Base-by-base conservation (phyloP, 1,140 invertebrate species). In the Pomacea maculata region DNA sequence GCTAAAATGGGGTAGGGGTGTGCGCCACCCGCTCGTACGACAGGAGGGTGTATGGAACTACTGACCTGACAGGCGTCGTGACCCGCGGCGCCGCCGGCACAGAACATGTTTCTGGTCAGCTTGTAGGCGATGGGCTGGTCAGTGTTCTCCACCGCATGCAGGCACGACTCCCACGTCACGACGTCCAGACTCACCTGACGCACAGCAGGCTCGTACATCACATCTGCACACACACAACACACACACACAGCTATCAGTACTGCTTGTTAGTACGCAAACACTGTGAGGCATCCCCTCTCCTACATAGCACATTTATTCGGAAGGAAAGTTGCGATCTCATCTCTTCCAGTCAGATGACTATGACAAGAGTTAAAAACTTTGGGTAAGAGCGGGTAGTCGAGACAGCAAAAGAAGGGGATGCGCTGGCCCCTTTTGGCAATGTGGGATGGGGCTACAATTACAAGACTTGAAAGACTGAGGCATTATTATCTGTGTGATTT, bases 11-110 rank as follows among this genome's bases (percentile, higher is more conserved):
- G 57, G 14, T 54, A 9, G 57, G 21, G 52, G 19, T 57, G 17
- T 54, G 57, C 52, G 2, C 34, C 11, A 14, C n/a, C 34, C 11
- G 54, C 29, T 45, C n/a, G 19, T 67, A 67, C 19, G 25, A 4
- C 45, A 75, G 12, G 52, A 63, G 34, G 34, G 34, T 34, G 19
- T 61, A 4, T 17, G 11, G 8, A 6, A 45, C 34, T 25, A 78
- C 85, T 77, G 79, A 86, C 87, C 57, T 81, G 78, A 76, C 87
- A 87, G 21, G 84, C 78, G 67, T 87, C 87, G 78, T 86, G 84
- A 5, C 72, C 83, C 11, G 75, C 45, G 0, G 81, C 71, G 11
- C 87, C 87, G 0, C 87, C 85, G 61, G 87, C 87, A 79, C 87
- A 87, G 65, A 87, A 83, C 87, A 87, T 87, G 70, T 85, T 84